phyloP scores from a whole-genome alignment of 2,888 invertebrate species.

The Lypha dubia region DNA sequence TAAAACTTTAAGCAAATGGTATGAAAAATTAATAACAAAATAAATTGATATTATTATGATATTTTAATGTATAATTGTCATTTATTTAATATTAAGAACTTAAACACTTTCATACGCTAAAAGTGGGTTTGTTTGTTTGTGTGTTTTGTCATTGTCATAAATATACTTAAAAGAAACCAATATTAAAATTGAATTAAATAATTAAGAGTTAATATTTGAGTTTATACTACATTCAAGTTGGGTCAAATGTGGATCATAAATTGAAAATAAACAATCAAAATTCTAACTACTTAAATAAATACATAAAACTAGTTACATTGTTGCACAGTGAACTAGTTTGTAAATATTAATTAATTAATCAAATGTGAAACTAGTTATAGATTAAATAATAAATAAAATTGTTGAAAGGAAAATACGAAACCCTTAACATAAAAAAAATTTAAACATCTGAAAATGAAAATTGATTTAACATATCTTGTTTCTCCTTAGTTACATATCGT shows the following conservation, averaged over 20 bases:
- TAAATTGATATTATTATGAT: neutral
- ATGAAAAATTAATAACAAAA: neutral
- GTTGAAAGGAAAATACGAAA: slow-evolving; percentile 6
- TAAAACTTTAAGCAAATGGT: slow-evolving; percentile 4
- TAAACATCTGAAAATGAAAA: neutral
- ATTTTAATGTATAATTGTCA: neutral
- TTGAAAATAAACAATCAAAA: slow-evolving; percentile 18
- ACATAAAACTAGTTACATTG: neutral
- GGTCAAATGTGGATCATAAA: neutral
- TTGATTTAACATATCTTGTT: neutral
- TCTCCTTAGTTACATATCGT: no score
- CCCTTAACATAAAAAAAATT: slow-evolving; percentile 43
- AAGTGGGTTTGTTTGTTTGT: slow-evolving; percentile 2
- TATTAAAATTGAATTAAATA: slow-evolving; percentile 10
- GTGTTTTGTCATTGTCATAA: slow-evolving; percentile 13
- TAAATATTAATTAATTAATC: slow-evolving; percentile 1
- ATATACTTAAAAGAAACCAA: neutral
- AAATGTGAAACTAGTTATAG: slow-evolving; percentile 1
- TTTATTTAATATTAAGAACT: slow-evolving; percentile 3
- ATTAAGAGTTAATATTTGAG: slow-evolving; percentile 54
- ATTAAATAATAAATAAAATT: slow-evolving; percentile 14
- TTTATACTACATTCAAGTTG: slow-evolving; percentile 63
- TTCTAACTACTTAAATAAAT: slow-evolving; percentile 47
- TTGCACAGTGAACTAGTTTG: neutral
- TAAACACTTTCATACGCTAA: neutral